Conservation (phyloP, 2,113 vertebrate genomes). For the Phaethornis superciliosus region DNA sequence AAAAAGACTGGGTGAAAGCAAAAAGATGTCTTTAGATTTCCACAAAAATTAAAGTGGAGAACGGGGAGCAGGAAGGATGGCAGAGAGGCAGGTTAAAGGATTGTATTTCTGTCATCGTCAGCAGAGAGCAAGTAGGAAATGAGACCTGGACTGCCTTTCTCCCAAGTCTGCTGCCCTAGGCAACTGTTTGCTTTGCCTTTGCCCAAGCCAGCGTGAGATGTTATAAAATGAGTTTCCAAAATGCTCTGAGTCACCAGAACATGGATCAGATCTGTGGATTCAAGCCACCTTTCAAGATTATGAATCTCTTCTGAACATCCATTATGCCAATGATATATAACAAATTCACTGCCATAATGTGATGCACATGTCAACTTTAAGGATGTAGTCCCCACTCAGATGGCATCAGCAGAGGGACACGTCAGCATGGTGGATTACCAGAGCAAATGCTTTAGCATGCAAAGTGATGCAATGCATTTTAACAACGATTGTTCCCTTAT, state of each 20-base stretch:
- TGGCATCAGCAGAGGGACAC: constrained; percentile 40
- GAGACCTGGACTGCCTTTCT: neutral
- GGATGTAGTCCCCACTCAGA: constrained; percentile 22
- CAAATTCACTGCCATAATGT: constrained; percentile 46
- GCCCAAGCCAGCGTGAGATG: constrained; percentile 28
- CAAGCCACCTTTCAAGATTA: constrained; percentile 59
- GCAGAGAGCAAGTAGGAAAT: neutral
- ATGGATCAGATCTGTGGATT: constrained; percentile 22
- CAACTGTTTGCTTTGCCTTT: constrained; percentile 19
- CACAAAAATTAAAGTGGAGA: neutral
- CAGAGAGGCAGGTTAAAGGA: neutral
- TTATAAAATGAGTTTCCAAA: constrained; percentile 55
- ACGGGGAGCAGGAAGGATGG: neutral
- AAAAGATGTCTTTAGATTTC: neutral
- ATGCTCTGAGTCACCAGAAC: constrained; percentile 56
- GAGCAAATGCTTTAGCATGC: constrained; percentile 50
- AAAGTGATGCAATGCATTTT: constrained; percentile 58
- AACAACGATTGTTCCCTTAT: constrained; percentile 56
- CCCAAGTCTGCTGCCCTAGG: constrained; percentile 22
- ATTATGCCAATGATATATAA: constrained; percentile 44
- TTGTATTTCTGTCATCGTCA: neutral
- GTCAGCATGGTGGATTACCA: constrained; percentile 66
- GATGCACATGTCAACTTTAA: constrained; percentile 32
- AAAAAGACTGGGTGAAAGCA: neutral
- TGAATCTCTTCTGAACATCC: constrained; percentile 38